A percentile compares a stretch with the other conserved stretches of the same genome.
These are phyloP conservation scores for Drosophila pallidifrons DNA, from an alignment of 1,140 invertebrate species.

Conservation along the genomic window DNA sequence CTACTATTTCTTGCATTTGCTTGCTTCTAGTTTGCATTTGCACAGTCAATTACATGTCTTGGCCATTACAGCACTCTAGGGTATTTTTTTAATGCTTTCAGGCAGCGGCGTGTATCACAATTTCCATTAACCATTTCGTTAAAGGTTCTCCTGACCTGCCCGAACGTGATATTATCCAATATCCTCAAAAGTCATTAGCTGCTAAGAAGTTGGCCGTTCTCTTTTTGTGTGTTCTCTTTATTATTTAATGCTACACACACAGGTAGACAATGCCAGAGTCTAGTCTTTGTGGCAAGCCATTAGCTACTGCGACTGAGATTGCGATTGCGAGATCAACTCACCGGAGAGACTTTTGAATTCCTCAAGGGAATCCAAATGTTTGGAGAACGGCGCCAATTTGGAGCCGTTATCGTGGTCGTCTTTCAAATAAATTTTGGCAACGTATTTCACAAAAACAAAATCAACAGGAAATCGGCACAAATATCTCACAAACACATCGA, in stretches of 20 bases:
- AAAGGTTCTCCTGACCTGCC: no score
- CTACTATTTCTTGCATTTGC: no score
- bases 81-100: no score
- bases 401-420: conserved; percentile 61
- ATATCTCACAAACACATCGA: not conserved
- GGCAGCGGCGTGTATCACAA: no score
- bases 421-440: conserved; percentile 57
- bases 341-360: conserved; percentile 76
- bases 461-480: conserved; percentile 3
- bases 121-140: no score
- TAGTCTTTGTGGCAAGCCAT: not conserved
- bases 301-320: not conserved
- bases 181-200: no score
- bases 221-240: no score
- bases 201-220: no score
- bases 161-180: no score
- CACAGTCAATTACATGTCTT: no score
- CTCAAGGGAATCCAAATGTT: conserved; percentile 83
- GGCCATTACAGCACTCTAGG: no score
- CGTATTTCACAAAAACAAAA: conserved; percentile 5
- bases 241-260: not conserved
- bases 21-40: no score
- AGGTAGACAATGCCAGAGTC: not conserved
- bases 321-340: conserved; percentile 52
- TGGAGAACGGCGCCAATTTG: conserved; percentile 83